Base-by-base conservation (phyloP, 2,797 vertebrate species). In the Alfaro cultratus region DNA sequence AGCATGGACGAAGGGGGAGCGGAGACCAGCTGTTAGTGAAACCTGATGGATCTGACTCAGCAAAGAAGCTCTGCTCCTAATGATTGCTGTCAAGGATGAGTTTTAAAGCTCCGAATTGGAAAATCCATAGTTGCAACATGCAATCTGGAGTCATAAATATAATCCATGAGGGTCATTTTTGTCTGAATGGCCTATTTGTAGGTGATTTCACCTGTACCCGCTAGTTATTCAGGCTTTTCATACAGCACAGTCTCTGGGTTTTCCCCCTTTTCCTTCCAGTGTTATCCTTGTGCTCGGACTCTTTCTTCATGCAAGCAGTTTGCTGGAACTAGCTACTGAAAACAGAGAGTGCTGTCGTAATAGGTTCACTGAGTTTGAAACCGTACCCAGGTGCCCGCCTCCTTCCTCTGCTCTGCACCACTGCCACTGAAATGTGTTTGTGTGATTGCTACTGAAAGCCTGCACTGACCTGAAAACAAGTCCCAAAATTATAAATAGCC, bases 381-480 rank as follows among this genome's bases (percentile, higher is more conserved):
- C 78, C 23, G 83, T 85, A 91, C 87, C 87, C 89, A 12, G 34
- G 26, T 31, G 60, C 84, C 83, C 85, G 43, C 84, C 89, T 85
- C 86, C 78, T 80, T 87, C 82, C 80, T 81, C 81, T 73, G 81
- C 88, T 86, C 89, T 90, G 85, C 76, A 41, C 84, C 88, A 81
- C 80, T 88, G 87, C 93, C 85, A 83, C 86, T 92, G 88, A 94
- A 92, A 91, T 81, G 85, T 87, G 92, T 90, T 93, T 82, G 88
- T 94, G 87, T 94, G 93, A 95, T 94, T 91, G 92, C 90, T 89
- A 80, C 88, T 92, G 94, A 95, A 94, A 94, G 91, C 89, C 91
- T 89, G 90, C 91, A 85, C 87, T 89, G 93, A 92, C 92, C 94
- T 94, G 93, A 95, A 93, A 93, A 90, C 92, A 92, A 89, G 90